Percentiles rank a stretch among this genome's conserved stretches.
These are phyloP conservation scores for Pithys albifrons DNA, from an alignment of 2,113 vertebrate genomes.

Conservation along the genomic window DNA sequence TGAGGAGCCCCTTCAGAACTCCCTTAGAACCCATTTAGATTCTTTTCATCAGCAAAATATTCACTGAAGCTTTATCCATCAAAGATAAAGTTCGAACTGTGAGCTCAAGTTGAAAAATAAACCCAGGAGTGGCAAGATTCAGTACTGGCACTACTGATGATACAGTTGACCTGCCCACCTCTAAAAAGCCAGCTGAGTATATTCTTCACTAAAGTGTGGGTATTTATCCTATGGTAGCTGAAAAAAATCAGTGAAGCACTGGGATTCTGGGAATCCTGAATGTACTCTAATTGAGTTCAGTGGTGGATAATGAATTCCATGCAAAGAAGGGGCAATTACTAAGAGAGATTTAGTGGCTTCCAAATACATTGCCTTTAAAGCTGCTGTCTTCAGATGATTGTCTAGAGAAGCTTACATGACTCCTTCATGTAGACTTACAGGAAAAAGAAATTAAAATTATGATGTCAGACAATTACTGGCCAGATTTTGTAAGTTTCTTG, in stretches of 20 bases:
- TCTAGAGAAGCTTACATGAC: neutral
- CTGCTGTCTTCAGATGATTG: neutral
- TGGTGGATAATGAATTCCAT: neutral
- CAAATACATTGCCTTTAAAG: neutral
- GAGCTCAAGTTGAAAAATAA: neutral
- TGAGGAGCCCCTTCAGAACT: neutral
- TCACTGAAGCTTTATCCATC: neutral
- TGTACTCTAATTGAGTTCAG: neutral
- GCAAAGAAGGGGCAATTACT: neutral
- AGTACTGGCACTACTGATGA: neutral
- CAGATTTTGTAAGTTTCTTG: neutral
- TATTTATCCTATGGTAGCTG: neutral
- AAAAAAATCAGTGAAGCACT: neutral
- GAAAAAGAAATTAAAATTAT: neutral
- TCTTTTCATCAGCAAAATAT: neutral
- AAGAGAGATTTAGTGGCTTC: neutral
- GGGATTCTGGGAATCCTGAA: neutral
- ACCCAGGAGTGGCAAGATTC: neutral
- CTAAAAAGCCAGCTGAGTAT: neutral
- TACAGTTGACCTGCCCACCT: neutral
- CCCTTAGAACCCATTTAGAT: neutral
- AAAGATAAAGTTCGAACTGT: neutral
- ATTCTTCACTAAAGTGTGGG: neutral
- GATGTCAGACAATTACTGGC: neutral
- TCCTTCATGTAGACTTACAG: neutral